Evolutionary conservation across 35 echinoderm and acorn worm genomes (phyloP).

Genomic region (Strongylocentrotus purpuratus): DNA sequence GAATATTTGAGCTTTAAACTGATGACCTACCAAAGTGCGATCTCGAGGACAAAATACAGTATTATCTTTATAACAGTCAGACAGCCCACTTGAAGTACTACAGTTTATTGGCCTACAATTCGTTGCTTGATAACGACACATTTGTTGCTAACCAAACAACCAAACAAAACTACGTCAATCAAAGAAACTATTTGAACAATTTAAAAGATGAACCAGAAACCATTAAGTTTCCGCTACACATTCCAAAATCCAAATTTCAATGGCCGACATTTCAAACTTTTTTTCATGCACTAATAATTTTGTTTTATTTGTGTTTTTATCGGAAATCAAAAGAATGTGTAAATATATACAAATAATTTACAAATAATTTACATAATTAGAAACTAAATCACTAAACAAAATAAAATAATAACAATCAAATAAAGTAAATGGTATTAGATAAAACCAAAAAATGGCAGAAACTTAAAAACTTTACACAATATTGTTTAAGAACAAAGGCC

Average conservation of each 20-base stretch:
- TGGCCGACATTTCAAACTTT: not conserved
- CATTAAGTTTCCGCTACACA: not conserved
- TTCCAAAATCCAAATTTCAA: not conserved
- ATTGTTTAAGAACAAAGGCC: not conserved
- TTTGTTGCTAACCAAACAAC: constrained; percentile 1
- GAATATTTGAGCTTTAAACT: not conserved
- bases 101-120: not conserved
- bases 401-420: too few relatives aligned
- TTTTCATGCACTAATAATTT: not conserved
- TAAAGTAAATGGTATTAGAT: too few relatives aligned
- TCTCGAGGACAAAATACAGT: not conserved
- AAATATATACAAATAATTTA: too few relatives aligned
- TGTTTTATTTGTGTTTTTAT: too few relatives aligned
- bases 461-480: too few relatives aligned
- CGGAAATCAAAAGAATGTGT: too few relatives aligned
- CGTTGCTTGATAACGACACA: not conserved
- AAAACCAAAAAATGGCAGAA: too few relatives aligned
- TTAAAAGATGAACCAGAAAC: not conserved
- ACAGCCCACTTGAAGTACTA: not conserved
- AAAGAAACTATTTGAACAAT: not conserved
- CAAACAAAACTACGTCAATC: not conserved
- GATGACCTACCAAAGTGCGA: not conserved
- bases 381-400: too few relatives aligned
- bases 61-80: not conserved
- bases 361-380: too few relatives aligned